Conservation (phyloP, 2,113 vertebrate species). For the Osmerus eperlanus region DNA sequence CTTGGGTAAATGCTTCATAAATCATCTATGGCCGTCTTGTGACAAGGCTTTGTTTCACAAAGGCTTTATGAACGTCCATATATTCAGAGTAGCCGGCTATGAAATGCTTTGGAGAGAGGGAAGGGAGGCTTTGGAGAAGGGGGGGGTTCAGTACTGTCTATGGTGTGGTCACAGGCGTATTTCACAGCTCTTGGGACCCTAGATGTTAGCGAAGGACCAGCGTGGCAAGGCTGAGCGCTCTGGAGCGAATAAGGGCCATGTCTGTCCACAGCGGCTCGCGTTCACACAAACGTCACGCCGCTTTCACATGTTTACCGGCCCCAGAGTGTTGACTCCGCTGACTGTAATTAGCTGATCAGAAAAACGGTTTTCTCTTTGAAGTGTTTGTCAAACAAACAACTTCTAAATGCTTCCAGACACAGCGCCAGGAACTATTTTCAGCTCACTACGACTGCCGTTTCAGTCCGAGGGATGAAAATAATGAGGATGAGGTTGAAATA, state of each 20-base stretch:
- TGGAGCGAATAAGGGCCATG: slow-evolving; percentile 38
- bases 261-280: slow-evolving; percentile 61
- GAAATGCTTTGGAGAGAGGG: background rate
- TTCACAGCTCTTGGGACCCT: background rate
- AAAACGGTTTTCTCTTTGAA: slow-evolving; percentile 74
- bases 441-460: slow-evolving; percentile 21
- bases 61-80: background rate
- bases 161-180: background rate
- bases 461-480: slow-evolving; percentile 37
- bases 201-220: slow-evolving; percentile 4
- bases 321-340: slow-evolving; percentile 76
- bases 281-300: slow-evolving; percentile 59
- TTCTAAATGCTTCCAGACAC: slow-evolving; percentile 79
- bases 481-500: slow-evolving; percentile 40
- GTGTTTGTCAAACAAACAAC: slow-evolving; percentile 71
- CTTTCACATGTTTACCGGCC: slow-evolving; percentile 55
- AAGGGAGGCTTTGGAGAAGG: background rate
- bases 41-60: background rate
- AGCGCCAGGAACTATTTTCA: slow-evolving; percentile 50
- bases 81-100: background rate
- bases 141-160: background rate
- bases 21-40: background rate
- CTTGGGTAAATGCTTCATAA: background rate
- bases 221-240: slow-evolving; percentile 21
- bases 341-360: slow-evolving; percentile 82